Evolutionary conservation across 2,797 vertebrate genomes (phyloP), one percentile per base, ranked within the genome.

Genomic region (Diceros bicornis): DNA sequence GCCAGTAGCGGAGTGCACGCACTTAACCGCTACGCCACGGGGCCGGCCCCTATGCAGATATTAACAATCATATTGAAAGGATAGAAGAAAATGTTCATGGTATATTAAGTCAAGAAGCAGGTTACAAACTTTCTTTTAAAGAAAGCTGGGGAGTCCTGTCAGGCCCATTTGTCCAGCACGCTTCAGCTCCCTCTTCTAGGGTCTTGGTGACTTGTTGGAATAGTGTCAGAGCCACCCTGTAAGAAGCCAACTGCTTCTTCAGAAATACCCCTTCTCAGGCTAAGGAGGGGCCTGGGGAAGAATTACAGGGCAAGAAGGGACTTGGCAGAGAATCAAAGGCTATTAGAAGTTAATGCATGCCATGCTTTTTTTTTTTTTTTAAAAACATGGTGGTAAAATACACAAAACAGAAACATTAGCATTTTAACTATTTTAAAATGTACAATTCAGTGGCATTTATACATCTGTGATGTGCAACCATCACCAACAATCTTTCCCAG

Each of bases 391-490:
- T 57, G 61, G 37, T 72, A 82, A 92, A 87, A 84, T 41, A 55
- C 4, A 47, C 21, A 34, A 32, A 55, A 68, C 41, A 79, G 91
- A 44, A 88, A 79, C 64, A 3, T 84, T 37, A 77, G 16, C 68
- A 62, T 68, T 92, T 86, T 66, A 66, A 66, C 4, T 29, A 27
- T 74, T 74, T 88, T 52, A 17, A 85, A 74, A 29, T 47, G 11
- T 44, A 64, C 29, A 29, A 10, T 72, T 85, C 21, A 71, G 23
- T 71, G 41, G 16, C 18, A 5, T 44, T 91, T 44, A 66, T 32
- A 37, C 2, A n/a, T 41, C 72, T 20, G 52, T 0, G 0, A 41
- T n/a, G 16, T 23, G 2, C 16, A 37, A 34, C 7, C 32, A 71
- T 44, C 11, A 44, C 37, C 25, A 62, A 29, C 5, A 21, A 2